Evolutionary conservation across 1,140 invertebrate genomes (phyloP), one percentile per base, ranked within the genome.

Genomic region (Pseudomyrmex gracilis): DNA sequence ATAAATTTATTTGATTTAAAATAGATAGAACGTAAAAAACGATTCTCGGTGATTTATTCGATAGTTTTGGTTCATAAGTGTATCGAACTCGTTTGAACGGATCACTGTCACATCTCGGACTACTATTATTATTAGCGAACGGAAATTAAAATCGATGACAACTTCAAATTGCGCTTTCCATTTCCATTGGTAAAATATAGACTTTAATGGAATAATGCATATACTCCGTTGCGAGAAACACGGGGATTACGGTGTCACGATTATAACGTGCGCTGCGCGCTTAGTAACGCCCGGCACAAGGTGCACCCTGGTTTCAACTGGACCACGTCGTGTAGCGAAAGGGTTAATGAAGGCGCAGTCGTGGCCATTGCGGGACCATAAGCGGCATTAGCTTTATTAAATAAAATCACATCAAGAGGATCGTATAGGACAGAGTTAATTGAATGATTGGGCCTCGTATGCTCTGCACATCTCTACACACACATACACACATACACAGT

Each of bases 381-480:
- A 78, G 78, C 71, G 90, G 64, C 88, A 89, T 91, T 86, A 87
- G 91, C 89, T 93, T 92, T 92, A 92, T 93, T 91, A 91, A 93
- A 92, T 93, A 91, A 93, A 91, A 91, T 92, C 87, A 89, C 85
- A 90, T 90, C 88, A 88, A 91, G 90, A 91, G 90, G 90, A 92
- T 91, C 88, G 90, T 87, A 91, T 88, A 90, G 90, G 90, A 90
- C 89, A 90, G 87, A 85, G 89, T 91, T 93, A 93, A 93, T 92
- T 92, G 92, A 93, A 93, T 93, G 93, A 93, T 93, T 92, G 91
- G 90, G 85, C 78, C 85, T 89, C 87, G 86, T 86, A 89, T 53
- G 73, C 60, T 70, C 73, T 67, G 73, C 63, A 84, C 87, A 84
- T 68, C 82, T 86, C 85, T 22, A 45, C 43, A 34, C 61, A 43